phyloP scores from a whole-genome alignment of 2,888 invertebrate species.

The Pterostichus madidus region DNA sequence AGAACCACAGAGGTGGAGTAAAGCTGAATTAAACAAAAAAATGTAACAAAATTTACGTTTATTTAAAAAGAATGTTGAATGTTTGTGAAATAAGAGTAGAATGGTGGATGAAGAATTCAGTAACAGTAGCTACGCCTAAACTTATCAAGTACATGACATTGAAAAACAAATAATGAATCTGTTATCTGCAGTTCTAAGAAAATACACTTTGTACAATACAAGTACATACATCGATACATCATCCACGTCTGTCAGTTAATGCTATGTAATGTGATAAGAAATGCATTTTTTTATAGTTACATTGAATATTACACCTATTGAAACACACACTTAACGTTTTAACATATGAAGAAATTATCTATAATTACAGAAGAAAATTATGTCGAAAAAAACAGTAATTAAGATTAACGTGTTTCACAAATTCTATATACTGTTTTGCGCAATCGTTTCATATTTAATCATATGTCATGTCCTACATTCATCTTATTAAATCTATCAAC shows the following conservation, averaged over 20 bases:
- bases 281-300: neutral
- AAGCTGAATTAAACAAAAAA: neutral
- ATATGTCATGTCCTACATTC: too few relatives aligned
- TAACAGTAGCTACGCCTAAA: too few relatives aligned
- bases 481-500: too few relatives aligned
- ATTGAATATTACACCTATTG: neutral
- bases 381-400: conserved; percentile 3
- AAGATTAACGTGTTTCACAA: neutral
- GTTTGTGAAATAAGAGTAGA: too few relatives aligned
- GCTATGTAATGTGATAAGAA: conserved; percentile 9
- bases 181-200: neutral
- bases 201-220: neutral
- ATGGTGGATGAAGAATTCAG: too few relatives aligned
- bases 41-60: neutral
- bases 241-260: neutral
- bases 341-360: conserved; percentile 6
- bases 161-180: neutral
- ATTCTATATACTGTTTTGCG: neutral
- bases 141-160: neutral
- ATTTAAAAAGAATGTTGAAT: too few relatives aligned
- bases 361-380: neutral
- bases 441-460: neutral
- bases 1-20: neutral
- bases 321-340: neutral
- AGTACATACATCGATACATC: neutral